These are phyloP conservation scores for Cartodere bifasciata DNA, from an alignment of 2,888 invertebrate genomes.

Conservation along the genomic window DNA sequence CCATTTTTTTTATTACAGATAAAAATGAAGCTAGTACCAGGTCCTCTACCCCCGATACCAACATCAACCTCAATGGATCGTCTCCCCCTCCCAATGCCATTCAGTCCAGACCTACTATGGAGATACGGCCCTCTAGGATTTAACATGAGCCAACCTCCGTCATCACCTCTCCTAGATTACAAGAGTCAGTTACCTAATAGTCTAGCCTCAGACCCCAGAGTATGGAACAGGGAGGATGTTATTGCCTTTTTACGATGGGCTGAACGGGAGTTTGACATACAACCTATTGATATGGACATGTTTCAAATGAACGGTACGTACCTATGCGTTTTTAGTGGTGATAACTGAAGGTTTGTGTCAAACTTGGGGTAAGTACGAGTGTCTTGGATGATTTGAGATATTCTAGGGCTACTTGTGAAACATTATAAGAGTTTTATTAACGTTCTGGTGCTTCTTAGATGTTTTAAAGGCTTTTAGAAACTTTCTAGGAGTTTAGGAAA, in stretches of 20 bases:
- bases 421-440: no score
- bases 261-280: constrained; percentile 83
- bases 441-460: no score
- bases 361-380: no score
- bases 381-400: no score
- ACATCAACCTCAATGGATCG: constrained; percentile 51
- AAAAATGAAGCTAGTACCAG: constrained; percentile 42
- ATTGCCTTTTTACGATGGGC: constrained; percentile 80
- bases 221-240: constrained; percentile 87
- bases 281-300: constrained; percentile 82
- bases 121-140: constrained; percentile 73
- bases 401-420: no score
- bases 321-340: no score
- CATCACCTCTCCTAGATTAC: constrained; percentile 65
- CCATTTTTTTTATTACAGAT: constrained; percentile 13
- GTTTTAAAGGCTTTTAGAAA: constrained; percentile 66
- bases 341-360: no score
- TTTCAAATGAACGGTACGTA: constrained; percentile 87
- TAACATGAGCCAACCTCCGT: constrained; percentile 48
- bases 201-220: constrained; percentile 75
- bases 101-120: constrained; percentile 78
- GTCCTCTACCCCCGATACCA: constrained; percentile 34
- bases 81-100: constrained; percentile 62
- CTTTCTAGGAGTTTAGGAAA: neutral
- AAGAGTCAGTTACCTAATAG: constrained; percentile 77